Conservation (phyloP, 2,888 invertebrate genomes). For the Eulithis testata region DNA sequence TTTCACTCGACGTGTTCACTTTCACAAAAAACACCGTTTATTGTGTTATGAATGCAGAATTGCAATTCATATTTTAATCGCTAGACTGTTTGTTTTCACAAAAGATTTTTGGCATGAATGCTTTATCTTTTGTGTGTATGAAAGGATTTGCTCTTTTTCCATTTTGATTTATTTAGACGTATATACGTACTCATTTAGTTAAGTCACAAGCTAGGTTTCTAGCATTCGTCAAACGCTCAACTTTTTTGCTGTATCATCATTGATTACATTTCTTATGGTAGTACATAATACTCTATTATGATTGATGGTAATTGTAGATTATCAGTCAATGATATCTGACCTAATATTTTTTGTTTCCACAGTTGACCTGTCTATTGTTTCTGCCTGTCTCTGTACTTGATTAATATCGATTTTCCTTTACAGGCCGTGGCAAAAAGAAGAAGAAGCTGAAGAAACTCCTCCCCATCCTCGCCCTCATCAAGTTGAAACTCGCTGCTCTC, state of each 20-base stretch:
- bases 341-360: background rate
- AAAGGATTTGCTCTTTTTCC: background rate
- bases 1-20: conserved; percentile 35
- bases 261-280: no score
- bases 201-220: background rate
- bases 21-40: conserved; percentile 37
- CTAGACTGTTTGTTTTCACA: conserved; percentile 20
- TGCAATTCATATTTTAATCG: conserved; percentile 30
- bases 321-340: no score
- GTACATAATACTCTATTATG: no score
- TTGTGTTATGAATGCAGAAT: conserved; percentile 30
- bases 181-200: background rate
- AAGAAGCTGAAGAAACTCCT: conserved; percentile 92
- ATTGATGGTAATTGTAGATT: no score
- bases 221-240: no score
- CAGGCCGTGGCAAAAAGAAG: conserved; percentile 91
- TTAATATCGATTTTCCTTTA: conserved; percentile 23
- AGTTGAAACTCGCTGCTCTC: conserved; percentile 90
- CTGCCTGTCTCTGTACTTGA: background rate
- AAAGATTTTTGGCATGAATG: conserved; percentile 11
- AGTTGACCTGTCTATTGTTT: background rate
- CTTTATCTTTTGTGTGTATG: background rate
- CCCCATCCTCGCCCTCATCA: conserved; percentile 90
- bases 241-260: no score
- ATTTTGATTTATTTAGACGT: no score